These are phyloP conservation scores for Automeris io DNA, from an alignment of 2,888 invertebrate species.

Conservation along the genomic window DNA sequence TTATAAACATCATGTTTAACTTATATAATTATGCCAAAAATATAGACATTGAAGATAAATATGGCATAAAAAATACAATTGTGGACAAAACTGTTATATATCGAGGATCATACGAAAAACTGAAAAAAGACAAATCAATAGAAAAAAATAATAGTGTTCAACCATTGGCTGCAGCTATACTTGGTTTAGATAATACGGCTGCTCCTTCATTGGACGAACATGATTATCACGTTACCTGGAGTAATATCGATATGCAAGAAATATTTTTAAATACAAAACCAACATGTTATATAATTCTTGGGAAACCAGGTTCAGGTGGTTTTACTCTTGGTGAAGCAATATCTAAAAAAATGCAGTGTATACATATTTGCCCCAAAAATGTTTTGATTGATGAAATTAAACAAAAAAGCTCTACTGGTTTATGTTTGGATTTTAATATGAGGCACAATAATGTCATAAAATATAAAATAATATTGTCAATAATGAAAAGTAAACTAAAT, in stretches of 20 bases:
- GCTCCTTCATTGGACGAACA: constrained; percentile 32
- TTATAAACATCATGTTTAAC: constrained; percentile 25
- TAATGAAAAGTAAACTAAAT: constrained; percentile 70
- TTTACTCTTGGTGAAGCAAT: constrained; percentile 72
- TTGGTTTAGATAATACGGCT: constrained; percentile 56
- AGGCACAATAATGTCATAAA: constrained; percentile 68
- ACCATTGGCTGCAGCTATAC: constrained; percentile 45
- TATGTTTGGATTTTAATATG: constrained; percentile 76
- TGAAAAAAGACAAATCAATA: constrained; percentile 17
- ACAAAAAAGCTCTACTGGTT: constrained; percentile 72
- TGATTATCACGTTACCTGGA: constrained; percentile 51
- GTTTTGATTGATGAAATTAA: constrained; percentile 76
- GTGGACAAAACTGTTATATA: constrained; percentile 32
- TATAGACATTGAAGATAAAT: constrained; percentile 34
- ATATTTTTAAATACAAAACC: constrained; percentile 68
- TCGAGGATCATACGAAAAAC: constrained; percentile 27
- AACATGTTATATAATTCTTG: constrained; percentile 75
- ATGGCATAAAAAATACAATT: constrained; percentile 25
- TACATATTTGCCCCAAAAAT: constrained; percentile 76
- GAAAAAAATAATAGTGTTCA: constrained; percentile 17
- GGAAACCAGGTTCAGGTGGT: constrained; percentile 76
- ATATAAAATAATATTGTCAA: constrained; percentile 63
- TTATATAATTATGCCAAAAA: constrained; percentile 33
- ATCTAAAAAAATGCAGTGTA: constrained; percentile 74
- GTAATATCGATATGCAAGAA: constrained; percentile 70